phyloP scores from a whole-genome alignment of 2,113 vertebrate species.

The Takifugu flavidus region DNA sequence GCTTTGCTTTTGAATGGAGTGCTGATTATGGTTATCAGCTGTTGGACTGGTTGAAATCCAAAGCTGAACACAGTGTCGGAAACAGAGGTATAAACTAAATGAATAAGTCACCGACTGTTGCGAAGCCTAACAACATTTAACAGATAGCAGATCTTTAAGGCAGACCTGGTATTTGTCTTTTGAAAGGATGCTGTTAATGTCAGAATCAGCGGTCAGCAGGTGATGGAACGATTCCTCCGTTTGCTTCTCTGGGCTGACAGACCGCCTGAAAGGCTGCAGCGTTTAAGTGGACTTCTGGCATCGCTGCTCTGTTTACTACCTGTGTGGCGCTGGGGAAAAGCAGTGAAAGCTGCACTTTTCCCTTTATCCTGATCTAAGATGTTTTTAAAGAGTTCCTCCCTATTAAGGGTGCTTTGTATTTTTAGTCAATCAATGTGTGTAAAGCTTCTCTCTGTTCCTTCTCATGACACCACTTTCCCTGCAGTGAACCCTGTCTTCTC shows the following conservation, averaged over 20 bases:
- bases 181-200: slow-evolving; percentile 17
- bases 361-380: slow-evolving; percentile 36
- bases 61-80: too few relatives aligned
- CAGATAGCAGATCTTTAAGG: too few relatives aligned
- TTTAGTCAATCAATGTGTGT: slow-evolving; percentile 20
- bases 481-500: not conserved
- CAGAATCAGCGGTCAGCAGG: slow-evolving; percentile 50
- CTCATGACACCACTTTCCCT: not conserved
- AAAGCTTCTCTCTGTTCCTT: not conserved
- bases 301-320: slow-evolving; percentile 34
- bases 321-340: slow-evolving; percentile 9
- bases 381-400: slow-evolving; percentile 31
- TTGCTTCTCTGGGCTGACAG: slow-evolving; percentile 29
- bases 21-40: too few relatives aligned
- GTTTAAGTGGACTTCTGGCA: slow-evolving; percentile 53
- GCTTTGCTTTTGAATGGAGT: too few relatives aligned
- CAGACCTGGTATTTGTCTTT: too few relatives aligned
- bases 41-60: too few relatives aligned
- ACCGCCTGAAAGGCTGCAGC: slow-evolving; percentile 47
- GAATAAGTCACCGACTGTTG: too few relatives aligned
- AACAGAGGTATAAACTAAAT: too few relatives aligned
- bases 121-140: too few relatives aligned
- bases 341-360: slow-evolving; percentile 30
- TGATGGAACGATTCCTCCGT: slow-evolving; percentile 45
- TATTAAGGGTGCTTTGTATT: slow-evolving; percentile 19